Base-by-base conservation (phyloP, 92 coral and sea anemone genomes). In the Phenganax marumi region DNA sequence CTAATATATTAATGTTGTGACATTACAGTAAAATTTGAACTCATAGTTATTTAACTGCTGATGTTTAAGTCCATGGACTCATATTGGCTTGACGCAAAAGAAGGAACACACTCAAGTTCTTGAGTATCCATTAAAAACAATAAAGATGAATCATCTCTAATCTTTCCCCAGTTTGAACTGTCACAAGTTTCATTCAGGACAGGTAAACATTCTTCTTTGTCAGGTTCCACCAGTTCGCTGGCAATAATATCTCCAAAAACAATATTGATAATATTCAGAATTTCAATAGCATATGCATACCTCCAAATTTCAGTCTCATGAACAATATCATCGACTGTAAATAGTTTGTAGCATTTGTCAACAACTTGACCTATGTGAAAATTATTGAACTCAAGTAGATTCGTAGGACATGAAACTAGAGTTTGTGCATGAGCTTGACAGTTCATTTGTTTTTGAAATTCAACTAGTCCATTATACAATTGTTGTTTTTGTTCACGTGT, bases 301-400 rank as follows among this genome's bases (percentile, higher is more conserved):
- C 91, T 26, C 91, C 93, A 91, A 25, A 91, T 84, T 76, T 91
- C 93, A 53, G 86, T 87, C 26, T 33, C 79, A 10, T 70, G 10
- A 9, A 83, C 43, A 48, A 88, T 68, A 63, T 91, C 91, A 43
- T 78, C 19, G 16, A 90, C 21, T 13, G 88, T 53, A 71, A 88
- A 90, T 48, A 90, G 48, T 3, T 63, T 49, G 68, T 85, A 6
- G 66, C 88, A 82, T 18, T 68, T 18, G 61, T 56, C 72, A 73
- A 88, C 69, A 25, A 85, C 87, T 75, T 90, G 93, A 11, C 88
- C 79, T 22, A 90, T 85, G 76, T 90, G 93, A 56, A 90, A 90
- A 0, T 58, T 16, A 77, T 90, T 88, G 55, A 90, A 85, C 80
- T 88, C 90, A 50, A 90, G 49, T 13, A 90, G 53, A 26, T 76